phyloP scores from a whole-genome alignment of 2,888 invertebrate genomes.

The Sepioteuthis lessoniana region DNA sequence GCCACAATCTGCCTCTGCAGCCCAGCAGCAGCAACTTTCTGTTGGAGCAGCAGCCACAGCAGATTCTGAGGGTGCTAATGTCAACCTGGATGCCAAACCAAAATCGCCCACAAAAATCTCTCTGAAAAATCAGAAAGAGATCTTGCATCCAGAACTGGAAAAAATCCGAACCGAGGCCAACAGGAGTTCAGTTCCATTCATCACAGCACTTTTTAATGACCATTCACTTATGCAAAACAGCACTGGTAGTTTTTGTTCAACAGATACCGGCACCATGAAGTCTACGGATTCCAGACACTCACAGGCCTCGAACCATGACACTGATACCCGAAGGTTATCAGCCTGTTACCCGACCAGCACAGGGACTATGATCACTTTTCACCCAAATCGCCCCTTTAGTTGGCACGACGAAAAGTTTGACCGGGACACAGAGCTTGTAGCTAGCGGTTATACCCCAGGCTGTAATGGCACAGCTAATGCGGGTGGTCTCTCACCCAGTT shows the following conservation, averaged over 20 bases:
- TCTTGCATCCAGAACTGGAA: slow-evolving; percentile 68
- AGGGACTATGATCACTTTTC: slow-evolving; percentile 60
- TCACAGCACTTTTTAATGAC: slow-evolving; percentile 94
- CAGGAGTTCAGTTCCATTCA: slow-evolving; percentile 80
- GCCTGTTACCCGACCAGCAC: slow-evolving; percentile 63
- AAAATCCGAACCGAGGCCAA: slow-evolving; percentile 66
- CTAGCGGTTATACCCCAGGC: slow-evolving; percentile 44
- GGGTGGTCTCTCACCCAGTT: slow-evolving; percentile 53
- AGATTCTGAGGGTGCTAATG: slow-evolving; percentile 48
- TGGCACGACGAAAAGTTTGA: slow-evolving; percentile 73
- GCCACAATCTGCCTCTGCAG: background rate
- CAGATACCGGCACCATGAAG: slow-evolving; percentile 64
- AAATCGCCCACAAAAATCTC: slow-evolving; percentile 50
- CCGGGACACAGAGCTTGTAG: slow-evolving; percentile 63
- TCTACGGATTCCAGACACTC: slow-evolving; percentile 66
- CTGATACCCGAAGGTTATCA: slow-evolving; percentile 66
- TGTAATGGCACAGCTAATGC: slow-evolving; percentile 39
- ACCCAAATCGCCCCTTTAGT: slow-evolving; percentile 66
- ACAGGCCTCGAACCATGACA: slow-evolving; percentile 61
- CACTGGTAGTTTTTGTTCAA: slow-evolving; percentile 59
- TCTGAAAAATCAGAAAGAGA: slow-evolving; percentile 57
- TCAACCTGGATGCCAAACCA: slow-evolving; percentile 49
- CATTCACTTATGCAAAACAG: slow-evolving; percentile 80
- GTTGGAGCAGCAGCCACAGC: background rate
- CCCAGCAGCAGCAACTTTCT: background rate